Conservation (phyloP, 2,797 vertebrate species). For the Peromyscus aztecus region DNA sequence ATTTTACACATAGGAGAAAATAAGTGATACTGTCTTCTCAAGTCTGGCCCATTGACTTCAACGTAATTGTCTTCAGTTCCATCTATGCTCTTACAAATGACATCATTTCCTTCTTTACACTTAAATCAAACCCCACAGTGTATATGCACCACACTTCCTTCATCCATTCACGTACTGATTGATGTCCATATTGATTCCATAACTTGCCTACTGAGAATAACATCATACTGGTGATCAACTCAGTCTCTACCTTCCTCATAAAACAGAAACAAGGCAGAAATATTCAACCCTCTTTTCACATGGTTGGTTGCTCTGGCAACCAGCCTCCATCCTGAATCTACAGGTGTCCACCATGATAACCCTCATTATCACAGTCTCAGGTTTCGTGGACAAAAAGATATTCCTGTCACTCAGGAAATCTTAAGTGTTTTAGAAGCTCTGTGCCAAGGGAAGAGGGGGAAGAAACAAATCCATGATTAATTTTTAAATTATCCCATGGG, state of each 20-base stretch:
- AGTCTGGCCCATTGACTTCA: neutral
- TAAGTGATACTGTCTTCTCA: neutral
- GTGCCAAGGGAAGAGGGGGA: neutral
- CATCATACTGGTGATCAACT: neutral
- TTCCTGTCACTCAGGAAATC: neutral
- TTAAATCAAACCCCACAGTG: neutral
- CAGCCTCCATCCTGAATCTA: neutral
- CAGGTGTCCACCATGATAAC: neutral
- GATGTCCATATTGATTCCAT: neutral
- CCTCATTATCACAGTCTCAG: neutral
- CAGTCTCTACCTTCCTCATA: neutral
- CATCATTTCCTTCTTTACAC: neutral
- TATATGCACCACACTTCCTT: neutral
- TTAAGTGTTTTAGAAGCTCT: neutral
- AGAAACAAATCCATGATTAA: neutral
- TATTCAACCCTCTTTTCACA: neutral
- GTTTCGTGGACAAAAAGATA: neutral
- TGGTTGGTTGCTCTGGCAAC: neutral
- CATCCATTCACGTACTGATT: neutral
- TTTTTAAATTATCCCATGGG: neutral
- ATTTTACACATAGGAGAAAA: neutral
- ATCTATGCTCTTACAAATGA: neutral
- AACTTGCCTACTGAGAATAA: neutral
- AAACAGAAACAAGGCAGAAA: neutral
- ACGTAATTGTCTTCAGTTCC: neutral